These are phyloP conservation scores for Proteles cristata DNA, from an alignment of 2,113 vertebrate species.

Conservation along the genomic window DNA sequence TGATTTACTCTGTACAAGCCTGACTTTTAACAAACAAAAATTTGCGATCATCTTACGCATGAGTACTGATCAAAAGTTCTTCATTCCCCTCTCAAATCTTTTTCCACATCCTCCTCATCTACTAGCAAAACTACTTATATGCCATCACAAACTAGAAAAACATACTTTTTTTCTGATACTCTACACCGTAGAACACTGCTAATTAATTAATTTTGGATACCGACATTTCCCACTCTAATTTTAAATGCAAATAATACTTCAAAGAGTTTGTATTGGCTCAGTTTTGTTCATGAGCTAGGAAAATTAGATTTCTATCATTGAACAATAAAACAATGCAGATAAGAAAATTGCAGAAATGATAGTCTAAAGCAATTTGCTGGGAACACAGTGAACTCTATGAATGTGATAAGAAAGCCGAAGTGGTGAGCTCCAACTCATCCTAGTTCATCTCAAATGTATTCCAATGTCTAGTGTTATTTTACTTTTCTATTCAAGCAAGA, in stretches of 20 bases:
- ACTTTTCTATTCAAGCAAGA: not conserved
- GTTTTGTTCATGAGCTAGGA: not conserved
- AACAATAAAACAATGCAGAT: not conserved
- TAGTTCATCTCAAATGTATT: not conserved
- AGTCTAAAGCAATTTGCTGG: not conserved
- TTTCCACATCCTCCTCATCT: not conserved
- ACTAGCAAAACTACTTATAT: not conserved
- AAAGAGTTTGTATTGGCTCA: not conserved
- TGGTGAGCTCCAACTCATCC: not conserved
- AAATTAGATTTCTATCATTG: not conserved
- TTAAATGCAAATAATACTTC: slow-evolving; percentile 16
- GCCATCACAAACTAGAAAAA: not conserved
- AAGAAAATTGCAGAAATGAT: not conserved
- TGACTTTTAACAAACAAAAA: not conserved
- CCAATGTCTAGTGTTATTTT: not conserved
- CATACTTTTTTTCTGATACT: not conserved
- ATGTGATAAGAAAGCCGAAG: not conserved
- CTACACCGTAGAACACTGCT: not conserved
- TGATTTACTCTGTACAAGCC: not conserved
- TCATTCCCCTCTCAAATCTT: not conserved
- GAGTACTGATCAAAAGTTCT: not conserved
- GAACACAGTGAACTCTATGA: not conserved
- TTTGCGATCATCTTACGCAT: not conserved
- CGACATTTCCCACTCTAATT: not conserved
- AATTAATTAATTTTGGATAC: not conserved